Evolutionary conservation across 1,140 invertebrate genomes (phyloP), one percentile per base, ranked within the genome.

Genomic region (Adelges cooleyi): DNA sequence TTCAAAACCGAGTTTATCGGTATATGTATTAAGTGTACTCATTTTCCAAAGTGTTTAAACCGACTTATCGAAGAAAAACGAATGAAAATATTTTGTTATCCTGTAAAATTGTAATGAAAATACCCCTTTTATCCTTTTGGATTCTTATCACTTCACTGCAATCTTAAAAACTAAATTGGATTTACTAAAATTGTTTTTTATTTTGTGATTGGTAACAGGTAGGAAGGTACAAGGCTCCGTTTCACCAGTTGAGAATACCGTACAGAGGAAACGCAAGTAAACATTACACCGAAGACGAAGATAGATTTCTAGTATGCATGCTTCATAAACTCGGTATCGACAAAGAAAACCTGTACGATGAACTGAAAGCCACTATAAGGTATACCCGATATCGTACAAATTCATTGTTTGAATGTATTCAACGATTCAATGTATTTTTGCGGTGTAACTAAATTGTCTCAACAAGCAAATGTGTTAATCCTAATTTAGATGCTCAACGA

Each of bases 231-330:
- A 81, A 94, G 52, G 95, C 95, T 9, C 95, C 97, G 3, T 98
- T 99, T 80, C 95, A 99, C 78, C 97, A 99, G 73, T 77, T 99
- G 1, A 81, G 95, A 71, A 92, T 99, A 70, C 87, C 93, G 3
- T 99, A 99, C 74, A 95, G 88, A 6, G 96, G 95, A 0, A 99
- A 98, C 74, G 96, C 96, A 76, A 95, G 96, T 2, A 99, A 99
- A 75, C 99, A 98, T 78, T 99, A 98, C 76, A 98, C 93, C 9
- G 96, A 99, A 77, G 96, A 99, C 72, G 97, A 99, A 74, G 97
- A 99, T 74, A 77, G 96, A 40, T 99, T 98, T 74, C 77, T 99
- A 17, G 92, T 99, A 13, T 99, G 96, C 75, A 98, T 98, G 92
- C 76, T 99, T 27, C 95, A 99, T 73, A 97, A 98, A 74, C 79